A percentile compares a stretch with the other conserved stretches of the same genome.
phyloP scores from a whole-genome alignment of 1,140 invertebrate species.

The Ephestia elutella region DNA sequence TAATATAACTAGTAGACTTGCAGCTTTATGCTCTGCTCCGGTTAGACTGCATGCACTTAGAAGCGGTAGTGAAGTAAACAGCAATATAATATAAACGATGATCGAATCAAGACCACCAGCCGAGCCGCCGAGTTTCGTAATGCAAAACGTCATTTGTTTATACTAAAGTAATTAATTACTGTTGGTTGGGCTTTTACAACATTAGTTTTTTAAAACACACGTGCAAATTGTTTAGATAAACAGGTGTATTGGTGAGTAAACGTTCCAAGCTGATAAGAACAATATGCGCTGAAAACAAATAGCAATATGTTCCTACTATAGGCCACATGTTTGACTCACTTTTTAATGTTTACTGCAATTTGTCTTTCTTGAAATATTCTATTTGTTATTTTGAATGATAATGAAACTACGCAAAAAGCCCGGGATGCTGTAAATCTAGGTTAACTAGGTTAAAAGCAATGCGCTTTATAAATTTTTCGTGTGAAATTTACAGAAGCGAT shows the following conservation, averaged over 20 bases:
- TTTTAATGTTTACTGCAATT: too few species aligned
- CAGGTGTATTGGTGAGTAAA: background rate
- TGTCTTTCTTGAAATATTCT: too few species aligned
- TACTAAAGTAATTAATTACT: background rate
- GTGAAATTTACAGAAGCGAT: slow-evolving; percentile 7
- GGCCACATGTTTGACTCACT: background rate
- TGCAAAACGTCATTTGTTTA: background rate
- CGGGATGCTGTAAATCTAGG: too few species aligned
- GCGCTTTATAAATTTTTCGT: slow-evolving; percentile 1
- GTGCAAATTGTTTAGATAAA: background rate
- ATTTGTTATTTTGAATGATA: too few species aligned
- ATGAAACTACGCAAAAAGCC: too few species aligned
- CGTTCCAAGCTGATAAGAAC: background rate
- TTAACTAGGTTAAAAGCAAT: background rate
- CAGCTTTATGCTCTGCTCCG: background rate
- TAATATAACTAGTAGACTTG: slow-evolving; percentile 1
- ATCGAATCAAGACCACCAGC: background rate
- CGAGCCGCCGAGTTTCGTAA: background rate
- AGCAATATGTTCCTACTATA: background rate
- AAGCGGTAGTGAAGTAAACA: slow-evolving; percentile 1
- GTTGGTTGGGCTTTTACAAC: background rate
- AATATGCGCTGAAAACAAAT: background rate
- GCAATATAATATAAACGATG: slow-evolving; percentile 4
- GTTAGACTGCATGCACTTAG: background rate
- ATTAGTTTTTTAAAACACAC: background rate